Base-by-base conservation (phyloP, 2,797 vertebrate species). In the Phrynocephalus vlangalii region DNA sequence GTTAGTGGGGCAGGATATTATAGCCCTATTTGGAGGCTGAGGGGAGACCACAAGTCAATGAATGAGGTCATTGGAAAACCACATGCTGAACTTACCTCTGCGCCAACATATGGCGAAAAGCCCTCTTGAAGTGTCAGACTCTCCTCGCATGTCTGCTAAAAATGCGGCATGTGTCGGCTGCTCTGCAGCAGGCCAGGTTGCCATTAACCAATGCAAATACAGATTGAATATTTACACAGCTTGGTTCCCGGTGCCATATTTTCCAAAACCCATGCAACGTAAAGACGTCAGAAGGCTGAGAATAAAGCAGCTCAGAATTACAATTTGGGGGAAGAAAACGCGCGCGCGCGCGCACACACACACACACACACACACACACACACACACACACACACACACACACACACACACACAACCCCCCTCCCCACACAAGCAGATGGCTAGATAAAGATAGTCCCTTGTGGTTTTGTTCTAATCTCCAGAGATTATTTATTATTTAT, bases 181-280 rank as follows among this genome's bases (percentile, higher is more conserved):
- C n/a, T 71, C 70, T 50, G 38, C n/a, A 76, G 77, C 86, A 90
- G 90, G 56, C n/a, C 2, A 6, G 56, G 63, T 48, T 10, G 18
- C 83, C 48, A 75, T 11, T 5, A 71, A 81, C 50, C 66, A 73
- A 91, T 80, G 81, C 71, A 50, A 80, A 80, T 91, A 88, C 83
- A 76, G 90, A 90, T 86, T 30, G 85, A 88, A 13, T 85, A 73
- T 86, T 50, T 92, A 33, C 87, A 81, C 13, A 9, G 92, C 86
- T 79, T 75, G 88, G 87, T 26, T 85, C 91, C 93, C 87, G 91
- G 44, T 16, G 71, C 70, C 18, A 0, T 0, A 0, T 82, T 70
- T 83, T 92, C 1, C 16, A 63, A 78, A 90, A n/a, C 11, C 84
- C 80, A 50, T 70, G 70, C 75, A 48, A 15, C 16, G 33, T 83